Evolutionary conservation across 1,140 invertebrate species (phyloP).

Genomic region (Papilio aristodemus): DNA sequence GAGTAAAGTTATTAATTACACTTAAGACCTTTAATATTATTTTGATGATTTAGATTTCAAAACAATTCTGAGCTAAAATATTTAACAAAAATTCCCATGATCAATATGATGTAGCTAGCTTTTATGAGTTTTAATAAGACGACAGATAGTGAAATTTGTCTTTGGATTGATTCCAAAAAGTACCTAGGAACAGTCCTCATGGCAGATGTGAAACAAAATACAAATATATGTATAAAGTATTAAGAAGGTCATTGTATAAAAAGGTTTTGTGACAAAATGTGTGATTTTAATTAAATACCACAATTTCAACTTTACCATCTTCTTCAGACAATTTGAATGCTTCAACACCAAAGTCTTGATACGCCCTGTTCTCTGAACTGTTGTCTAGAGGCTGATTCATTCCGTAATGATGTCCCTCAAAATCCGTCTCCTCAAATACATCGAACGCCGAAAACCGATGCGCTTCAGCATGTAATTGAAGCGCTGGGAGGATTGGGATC

Average conservation of each 20-base stretch:
- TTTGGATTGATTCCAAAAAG: conserved; percentile 4
- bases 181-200: neutral
- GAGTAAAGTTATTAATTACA: no score
- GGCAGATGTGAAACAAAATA: neutral
- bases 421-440: conserved; percentile 72
- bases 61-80: neutral
- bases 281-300: neutral
- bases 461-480: conserved; percentile 84
- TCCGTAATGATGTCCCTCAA: conserved; percentile 65
- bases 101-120: neutral
- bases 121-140: neutral
- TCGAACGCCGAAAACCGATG: conserved; percentile 83
- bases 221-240: neutral
- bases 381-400: conserved; percentile 59
- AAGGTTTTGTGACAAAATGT: no score
- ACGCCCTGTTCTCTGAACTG: conserved; percentile 58
- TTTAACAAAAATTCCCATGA: neutral
- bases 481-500: conserved; percentile 90
- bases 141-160: neutral
- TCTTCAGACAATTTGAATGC: conserved; percentile 73
- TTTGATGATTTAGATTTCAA: no score
- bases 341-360: conserved; percentile 68
- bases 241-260: neutral
- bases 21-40: no score
- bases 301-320: conserved; percentile 57